A percentile compares a stretch with the other conserved stretches of the same genome.
Evolutionary conservation across 2,113 vertebrate genomes (phyloP).

Genomic region (Callocephalon fimbriatum): DNA sequence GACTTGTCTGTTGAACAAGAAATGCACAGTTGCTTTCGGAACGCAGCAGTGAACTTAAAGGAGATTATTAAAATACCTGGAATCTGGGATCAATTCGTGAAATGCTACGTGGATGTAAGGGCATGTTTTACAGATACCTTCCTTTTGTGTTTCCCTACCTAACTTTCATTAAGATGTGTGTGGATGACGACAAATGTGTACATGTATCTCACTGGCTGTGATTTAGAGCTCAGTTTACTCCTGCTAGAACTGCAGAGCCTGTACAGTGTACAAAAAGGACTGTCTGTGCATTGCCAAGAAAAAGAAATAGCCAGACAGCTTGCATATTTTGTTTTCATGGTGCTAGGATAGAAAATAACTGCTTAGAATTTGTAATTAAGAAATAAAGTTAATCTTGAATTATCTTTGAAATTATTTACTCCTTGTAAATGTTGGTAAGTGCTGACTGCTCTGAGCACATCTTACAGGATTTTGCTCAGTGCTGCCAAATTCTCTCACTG

Average conservation of each 20-base stretch:
- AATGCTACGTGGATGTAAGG: slow-evolving; percentile 88
- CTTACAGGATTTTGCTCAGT: background rate
- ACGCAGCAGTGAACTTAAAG: slow-evolving; percentile 82
- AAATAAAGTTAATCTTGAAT: background rate
- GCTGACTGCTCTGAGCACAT: background rate
- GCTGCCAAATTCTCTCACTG: background rate
- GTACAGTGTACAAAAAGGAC: background rate
- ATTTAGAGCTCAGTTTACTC: background rate
- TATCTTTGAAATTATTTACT: background rate
- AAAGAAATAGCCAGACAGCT: background rate
- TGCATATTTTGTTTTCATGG: background rate
- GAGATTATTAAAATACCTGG: slow-evolving; percentile 86
- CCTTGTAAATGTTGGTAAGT: background rate
- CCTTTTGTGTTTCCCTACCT: background rate
- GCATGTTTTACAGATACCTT: background rate
- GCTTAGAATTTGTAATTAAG: background rate
- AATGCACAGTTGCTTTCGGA: slow-evolving; percentile 83
- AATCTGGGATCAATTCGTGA: slow-evolving; percentile 92
- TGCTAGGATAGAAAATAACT: background rate
- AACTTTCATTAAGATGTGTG: background rate
- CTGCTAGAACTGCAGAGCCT: background rate
- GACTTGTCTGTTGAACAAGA: slow-evolving; percentile 63
- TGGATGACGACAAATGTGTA: background rate
- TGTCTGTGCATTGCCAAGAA: background rate
- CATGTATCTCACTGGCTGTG: background rate